Evolutionary conservation across 2,797 vertebrate species (phyloP).

Genomic region (Peromyscus nudipes): DNA sequence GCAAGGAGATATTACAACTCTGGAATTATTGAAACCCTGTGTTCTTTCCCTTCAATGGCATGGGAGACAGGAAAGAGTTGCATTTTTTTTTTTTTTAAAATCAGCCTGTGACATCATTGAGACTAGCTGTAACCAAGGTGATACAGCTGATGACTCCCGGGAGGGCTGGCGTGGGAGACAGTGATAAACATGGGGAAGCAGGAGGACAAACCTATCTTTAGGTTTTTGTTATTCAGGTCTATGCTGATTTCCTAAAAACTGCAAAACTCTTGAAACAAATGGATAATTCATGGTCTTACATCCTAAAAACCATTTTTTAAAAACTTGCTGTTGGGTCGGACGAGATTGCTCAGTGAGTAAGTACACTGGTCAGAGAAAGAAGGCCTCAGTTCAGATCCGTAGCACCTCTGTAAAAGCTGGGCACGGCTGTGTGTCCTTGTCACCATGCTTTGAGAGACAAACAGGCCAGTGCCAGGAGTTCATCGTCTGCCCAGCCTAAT

Average conservation of each 20-base stretch:
- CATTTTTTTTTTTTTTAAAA: slow-evolving; percentile 78
- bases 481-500: neutral
- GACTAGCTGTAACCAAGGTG: slow-evolving; percentile 58
- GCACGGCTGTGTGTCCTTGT: neutral
- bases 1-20: slow-evolving; percentile 67
- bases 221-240: slow-evolving; percentile 57
- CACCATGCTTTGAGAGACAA: neutral
- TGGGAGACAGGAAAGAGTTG: slow-evolving; percentile 72
- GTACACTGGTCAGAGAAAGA: neutral
- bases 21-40: slow-evolving; percentile 58
- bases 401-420: neutral
- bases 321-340: neutral
- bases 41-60: slow-evolving; percentile 61
- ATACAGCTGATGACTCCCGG: neutral
- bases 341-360: neutral
- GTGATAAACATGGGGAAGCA: slow-evolving; percentile 46
- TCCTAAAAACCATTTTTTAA: slow-evolving; percentile 31
- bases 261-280: slow-evolving; percentile 63
- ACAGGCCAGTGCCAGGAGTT: neutral
- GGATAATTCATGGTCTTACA: slow-evolving; percentile 63
- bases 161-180: slow-evolving; percentile 37
- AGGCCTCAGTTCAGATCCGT: neutral
- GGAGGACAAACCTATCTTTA: slow-evolving; percentile 65
- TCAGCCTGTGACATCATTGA: slow-evolving; percentile 63
- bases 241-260: slow-evolving; percentile 74